These are phyloP conservation scores for Labrus mixtus DNA, from an alignment of 2,113 vertebrate genomes.

Conservation along the genomic window DNA sequence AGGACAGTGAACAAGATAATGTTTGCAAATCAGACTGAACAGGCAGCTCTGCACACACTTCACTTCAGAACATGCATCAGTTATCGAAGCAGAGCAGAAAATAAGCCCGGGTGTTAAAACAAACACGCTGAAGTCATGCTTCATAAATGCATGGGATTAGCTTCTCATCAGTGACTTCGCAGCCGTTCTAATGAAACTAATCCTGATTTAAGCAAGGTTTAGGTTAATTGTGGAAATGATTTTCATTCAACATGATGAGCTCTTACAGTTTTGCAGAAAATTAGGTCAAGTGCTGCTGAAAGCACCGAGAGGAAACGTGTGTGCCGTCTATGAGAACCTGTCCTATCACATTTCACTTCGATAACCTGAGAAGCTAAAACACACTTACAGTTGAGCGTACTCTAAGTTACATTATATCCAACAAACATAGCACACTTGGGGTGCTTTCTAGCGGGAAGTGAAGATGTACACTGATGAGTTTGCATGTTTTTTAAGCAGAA, in stretches of 20 bases:
- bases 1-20: slow-evolving; percentile 38
- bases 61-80: not conserved
- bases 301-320: slow-evolving; percentile 19
- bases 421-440: not conserved
- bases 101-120: not conserved
- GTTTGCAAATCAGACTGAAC: slow-evolving; percentile 4
- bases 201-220: slow-evolving; percentile 12
- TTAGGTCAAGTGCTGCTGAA: not conserved
- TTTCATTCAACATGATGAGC: slow-evolving; percentile 23
- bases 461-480: too few relatives aligned
- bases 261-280: slow-evolving; percentile 16
- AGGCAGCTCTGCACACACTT: slow-evolving; percentile 1
- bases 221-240: slow-evolving; percentile 5
- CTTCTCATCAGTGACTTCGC: not conserved
- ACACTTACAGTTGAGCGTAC: slow-evolving; percentile 7
- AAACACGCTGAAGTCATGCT: not conserved
- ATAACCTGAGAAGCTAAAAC: slow-evolving; percentile 33
- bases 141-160: not conserved
- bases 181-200: not conserved
- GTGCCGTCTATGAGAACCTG: slow-evolving; percentile 11
- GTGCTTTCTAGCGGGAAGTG: not conserved
- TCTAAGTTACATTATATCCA: not conserved
- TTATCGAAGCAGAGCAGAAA: not conserved
- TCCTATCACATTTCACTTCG: slow-evolving; percentile 32
- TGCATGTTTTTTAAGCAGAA: not conserved